Percentiles rank a stretch among this genome's conserved stretches.
phyloP scores from a whole-genome alignment of 2,113 vertebrate genomes.

The Ellobius talpinus region DNA sequence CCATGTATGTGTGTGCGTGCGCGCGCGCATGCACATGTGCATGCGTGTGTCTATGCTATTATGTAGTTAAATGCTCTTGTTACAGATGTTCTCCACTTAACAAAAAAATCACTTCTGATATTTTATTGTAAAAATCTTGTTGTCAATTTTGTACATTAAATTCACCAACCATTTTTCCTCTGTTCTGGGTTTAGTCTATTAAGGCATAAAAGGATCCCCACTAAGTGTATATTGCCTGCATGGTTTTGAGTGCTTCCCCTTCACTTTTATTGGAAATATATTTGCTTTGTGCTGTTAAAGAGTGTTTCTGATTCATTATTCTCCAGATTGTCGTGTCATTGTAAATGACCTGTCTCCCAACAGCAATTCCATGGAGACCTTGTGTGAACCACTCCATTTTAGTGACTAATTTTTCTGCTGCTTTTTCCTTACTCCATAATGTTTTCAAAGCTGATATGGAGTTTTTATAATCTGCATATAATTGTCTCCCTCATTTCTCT shows the following conservation, averaged over 20 bases:
- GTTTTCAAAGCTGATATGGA: background rate
- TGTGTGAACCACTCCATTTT: background rate
- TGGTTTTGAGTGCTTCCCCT: background rate
- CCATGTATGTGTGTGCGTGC: background rate
- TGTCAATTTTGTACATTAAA: slow-evolving; percentile 5
- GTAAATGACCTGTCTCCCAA: background rate
- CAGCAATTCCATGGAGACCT: background rate
- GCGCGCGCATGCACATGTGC: accelerated
- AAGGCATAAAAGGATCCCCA: background rate
- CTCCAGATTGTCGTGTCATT: background rate
- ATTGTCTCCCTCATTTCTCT: background rate
- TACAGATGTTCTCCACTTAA: background rate
- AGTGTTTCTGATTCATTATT: background rate
- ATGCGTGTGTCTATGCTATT: too few species aligned
- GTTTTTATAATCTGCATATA: background rate
- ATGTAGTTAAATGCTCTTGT: background rate
- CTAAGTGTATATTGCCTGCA: background rate
- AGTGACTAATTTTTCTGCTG: background rate
- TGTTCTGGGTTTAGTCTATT: background rate
- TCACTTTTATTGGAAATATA: slow-evolving; percentile 6
- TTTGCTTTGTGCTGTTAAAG: background rate
- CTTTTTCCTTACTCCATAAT: background rate
- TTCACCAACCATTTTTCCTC: background rate
- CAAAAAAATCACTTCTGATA: background rate
- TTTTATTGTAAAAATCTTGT: background rate